These are phyloP conservation scores for Napeogenes sylphis DNA, from an alignment of 2,888 invertebrate genomes.

Conservation along the genomic window DNA sequence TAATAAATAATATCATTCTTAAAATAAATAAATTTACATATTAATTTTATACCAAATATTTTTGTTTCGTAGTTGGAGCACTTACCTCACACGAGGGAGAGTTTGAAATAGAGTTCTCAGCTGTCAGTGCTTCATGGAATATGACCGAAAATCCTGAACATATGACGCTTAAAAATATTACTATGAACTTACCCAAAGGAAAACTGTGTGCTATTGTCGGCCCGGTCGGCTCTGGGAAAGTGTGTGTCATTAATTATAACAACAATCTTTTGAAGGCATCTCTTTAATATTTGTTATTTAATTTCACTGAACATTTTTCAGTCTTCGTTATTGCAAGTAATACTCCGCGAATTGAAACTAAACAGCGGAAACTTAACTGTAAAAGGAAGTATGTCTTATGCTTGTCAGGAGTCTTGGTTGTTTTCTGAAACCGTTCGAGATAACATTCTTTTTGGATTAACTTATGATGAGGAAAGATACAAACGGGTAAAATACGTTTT, in stretches of 20 bases:
- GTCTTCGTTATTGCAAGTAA: slow-evolving; percentile 80
- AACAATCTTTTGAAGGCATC: background rate
- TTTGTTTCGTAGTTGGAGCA: slow-evolving; percentile 18
- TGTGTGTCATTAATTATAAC: slow-evolving; percentile 31
- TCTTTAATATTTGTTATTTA: background rate
- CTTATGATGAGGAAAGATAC: slow-evolving; percentile 80
- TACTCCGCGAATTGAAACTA: slow-evolving; percentile 83
- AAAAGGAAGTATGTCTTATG: slow-evolving; percentile 83
- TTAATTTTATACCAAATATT: background rate
- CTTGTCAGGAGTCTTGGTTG: slow-evolving; percentile 91
- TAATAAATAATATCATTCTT: no score
- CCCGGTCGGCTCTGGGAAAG: slow-evolving; percentile 91
- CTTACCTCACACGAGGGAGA: slow-evolving; percentile 36
- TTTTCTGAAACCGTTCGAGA: slow-evolving; percentile 86
- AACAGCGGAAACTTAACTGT: slow-evolving; percentile 77
- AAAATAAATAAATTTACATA: no score
- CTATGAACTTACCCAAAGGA: slow-evolving; percentile 75
- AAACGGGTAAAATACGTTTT: slow-evolving; percentile 59
- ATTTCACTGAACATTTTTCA: slow-evolving; percentile 42
- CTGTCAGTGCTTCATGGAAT: slow-evolving; percentile 62
- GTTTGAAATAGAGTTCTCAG: slow-evolving; percentile 50
- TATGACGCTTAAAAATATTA: slow-evolving; percentile 75
- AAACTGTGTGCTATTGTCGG: slow-evolving; percentile 89
- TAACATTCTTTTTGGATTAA: slow-evolving; percentile 88
- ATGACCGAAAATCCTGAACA: slow-evolving; percentile 47